Percentiles rank a stretch among this genome's conserved stretches.
Evolutionary conservation across 1,140 invertebrate species (phyloP).

Genomic region (Pseudobourletiella spinata): DNA sequence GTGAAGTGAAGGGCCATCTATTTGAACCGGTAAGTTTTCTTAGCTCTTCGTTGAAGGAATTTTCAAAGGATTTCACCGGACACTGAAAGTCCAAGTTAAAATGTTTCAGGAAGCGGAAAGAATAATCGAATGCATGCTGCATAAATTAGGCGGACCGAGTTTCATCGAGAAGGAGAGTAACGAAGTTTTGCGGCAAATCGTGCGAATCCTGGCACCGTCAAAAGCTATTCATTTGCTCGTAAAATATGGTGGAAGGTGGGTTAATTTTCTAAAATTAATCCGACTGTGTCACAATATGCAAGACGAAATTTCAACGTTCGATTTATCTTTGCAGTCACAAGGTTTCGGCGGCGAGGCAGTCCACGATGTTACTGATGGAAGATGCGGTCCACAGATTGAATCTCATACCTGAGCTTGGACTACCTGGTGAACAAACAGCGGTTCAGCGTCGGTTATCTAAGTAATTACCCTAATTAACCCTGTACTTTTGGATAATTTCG

Average conservation of each 20-base stretch:
- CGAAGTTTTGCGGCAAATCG: not conserved
- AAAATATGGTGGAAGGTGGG: not conserved
- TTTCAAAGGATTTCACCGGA: not conserved
- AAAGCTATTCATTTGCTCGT: not conserved
- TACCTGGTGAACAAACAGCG: not conserved
- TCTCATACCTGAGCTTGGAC: not conserved
- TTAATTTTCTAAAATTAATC: too few species aligned
- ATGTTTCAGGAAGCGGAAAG: slow-evolving; percentile 4
- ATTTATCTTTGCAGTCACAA: slow-evolving; percentile 1
- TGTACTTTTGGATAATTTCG: too few species aligned
- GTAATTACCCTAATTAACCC: too few species aligned
- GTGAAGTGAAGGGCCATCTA: not conserved
- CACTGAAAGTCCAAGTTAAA: not conserved
- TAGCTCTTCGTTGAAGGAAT: too few species aligned
- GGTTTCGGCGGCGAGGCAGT: not conserved
- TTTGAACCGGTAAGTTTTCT: slow-evolving; percentile 2
- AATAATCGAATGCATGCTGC: not conserved
- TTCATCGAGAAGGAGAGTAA: slow-evolving; percentile 7
- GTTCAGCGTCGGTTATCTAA: not conserved
- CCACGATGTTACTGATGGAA: not conserved
- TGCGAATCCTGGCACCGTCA: not conserved
- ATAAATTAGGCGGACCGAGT: slow-evolving; percentile 6
- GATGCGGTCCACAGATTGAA: slow-evolving; percentile 1
- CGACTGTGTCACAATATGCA: too few species aligned
- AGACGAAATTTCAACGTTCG: too few species aligned